These are phyloP conservation scores for Centrocercus urophasianus DNA, from an alignment of 2,113 vertebrate genomes.

Conservation along the genomic window DNA sequence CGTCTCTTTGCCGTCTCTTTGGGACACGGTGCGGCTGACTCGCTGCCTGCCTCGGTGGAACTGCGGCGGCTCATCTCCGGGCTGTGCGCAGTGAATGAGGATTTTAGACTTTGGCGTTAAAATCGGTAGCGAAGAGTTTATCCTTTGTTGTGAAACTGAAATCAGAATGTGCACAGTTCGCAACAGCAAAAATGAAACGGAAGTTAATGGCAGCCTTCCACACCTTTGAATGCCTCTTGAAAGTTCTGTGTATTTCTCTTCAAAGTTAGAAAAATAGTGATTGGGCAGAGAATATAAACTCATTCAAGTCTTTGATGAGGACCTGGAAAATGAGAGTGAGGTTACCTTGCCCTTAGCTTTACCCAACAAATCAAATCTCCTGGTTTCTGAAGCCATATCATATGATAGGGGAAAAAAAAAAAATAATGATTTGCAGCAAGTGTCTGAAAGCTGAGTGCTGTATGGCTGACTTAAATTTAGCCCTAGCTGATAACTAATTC, in stretches of 20 bases:
- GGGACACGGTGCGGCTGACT: background rate
- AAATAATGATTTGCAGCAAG: background rate
- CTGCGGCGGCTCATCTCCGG: background rate
- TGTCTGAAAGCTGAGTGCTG: background rate
- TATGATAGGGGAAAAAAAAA: background rate
- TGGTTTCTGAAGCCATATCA: background rate
- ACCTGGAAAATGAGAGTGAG: background rate
- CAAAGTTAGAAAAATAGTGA: background rate
- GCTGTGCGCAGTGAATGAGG: background rate
- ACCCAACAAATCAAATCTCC: background rate
- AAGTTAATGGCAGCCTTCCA: background rate
- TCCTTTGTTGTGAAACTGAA: background rate
- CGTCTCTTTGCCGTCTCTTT: background rate
- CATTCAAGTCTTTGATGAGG: background rate
- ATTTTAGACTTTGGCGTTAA: background rate
- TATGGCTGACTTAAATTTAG: background rate
- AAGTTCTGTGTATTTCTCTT: background rate
- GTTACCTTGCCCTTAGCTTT: accelerated
- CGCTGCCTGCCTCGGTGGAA: background rate
- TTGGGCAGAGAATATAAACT: background rate
- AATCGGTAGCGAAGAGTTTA: background rate
- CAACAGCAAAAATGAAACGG: background rate
- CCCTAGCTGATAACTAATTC: background rate
- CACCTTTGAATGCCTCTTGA: background rate
- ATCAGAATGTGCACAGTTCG: background rate